Percentiles rank a stretch among this genome's conserved stretches.
Evolutionary conservation across 2,113 vertebrate species (phyloP).

Genomic region (Channa maculata): DNA sequence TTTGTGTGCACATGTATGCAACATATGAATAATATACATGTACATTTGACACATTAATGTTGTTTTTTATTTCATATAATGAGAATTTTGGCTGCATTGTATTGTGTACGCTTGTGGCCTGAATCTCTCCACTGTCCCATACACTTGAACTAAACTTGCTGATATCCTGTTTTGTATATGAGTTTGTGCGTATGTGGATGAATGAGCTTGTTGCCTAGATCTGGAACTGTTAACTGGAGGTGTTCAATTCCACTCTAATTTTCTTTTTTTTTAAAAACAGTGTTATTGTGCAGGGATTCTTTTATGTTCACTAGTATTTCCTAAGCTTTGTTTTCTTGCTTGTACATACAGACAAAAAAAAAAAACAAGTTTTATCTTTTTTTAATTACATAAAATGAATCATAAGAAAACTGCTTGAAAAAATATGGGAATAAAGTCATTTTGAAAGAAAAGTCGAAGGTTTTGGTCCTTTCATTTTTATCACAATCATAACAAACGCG

Average conservation of each 20-base stretch:
- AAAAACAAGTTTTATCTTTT: constrained; percentile 78
- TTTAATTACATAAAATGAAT: constrained; percentile 75
- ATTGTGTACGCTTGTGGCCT: constrained; percentile 24
- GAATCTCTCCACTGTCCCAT: constrained; percentile 11
- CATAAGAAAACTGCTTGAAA: constrained; percentile 63
- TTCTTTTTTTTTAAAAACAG: constrained; percentile 43
- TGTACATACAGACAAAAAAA: constrained; percentile 72
- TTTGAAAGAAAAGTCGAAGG: constrained; percentile 63
- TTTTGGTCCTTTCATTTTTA: neutral
- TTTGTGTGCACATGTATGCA: constrained; percentile 9
- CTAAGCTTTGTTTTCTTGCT: constrained; percentile 57
- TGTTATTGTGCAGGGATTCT: constrained; percentile 72
- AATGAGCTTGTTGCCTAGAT: constrained; percentile 21
- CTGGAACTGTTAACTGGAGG: constrained; percentile 37
- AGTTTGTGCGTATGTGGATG: constrained; percentile 1
- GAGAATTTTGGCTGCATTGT: constrained; percentile 16
- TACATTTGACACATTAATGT: constrained; percentile 7
- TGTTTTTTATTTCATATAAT: constrained; percentile 15
- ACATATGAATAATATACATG: neutral
- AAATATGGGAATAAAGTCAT: constrained; percentile 70
- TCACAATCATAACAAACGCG: too few species aligned
- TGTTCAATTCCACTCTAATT: constrained; percentile 29
- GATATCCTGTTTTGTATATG: constrained; percentile 11
- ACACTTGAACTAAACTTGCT: constrained; percentile 34
- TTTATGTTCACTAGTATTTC: constrained; percentile 58